These are phyloP conservation scores for Diphyllodes magnificus DNA, from an alignment of 2,113 vertebrate species.

Conservation along the genomic window DNA sequence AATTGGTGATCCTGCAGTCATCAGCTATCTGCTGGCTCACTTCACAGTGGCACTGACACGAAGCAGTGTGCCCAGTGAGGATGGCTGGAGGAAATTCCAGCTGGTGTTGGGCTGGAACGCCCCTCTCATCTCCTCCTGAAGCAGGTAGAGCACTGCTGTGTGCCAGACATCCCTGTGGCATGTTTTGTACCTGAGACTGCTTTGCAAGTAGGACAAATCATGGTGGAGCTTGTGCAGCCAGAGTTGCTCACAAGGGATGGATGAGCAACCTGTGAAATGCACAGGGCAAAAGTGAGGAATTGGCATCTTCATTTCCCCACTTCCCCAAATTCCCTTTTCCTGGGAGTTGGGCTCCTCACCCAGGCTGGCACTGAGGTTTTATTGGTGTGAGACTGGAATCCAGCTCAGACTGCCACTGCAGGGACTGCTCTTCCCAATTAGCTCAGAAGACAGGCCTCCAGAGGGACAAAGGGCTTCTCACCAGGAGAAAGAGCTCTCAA, in stretches of 20 bases:
- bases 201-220: neutral
- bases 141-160: neutral
- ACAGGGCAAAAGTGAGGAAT: neutral
- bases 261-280: neutral
- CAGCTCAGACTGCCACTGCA: neutral
- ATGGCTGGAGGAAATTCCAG: neutral
- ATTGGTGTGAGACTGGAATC: neutral
- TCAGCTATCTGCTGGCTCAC: neutral
- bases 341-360: neutral
- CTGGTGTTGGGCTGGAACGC: neutral
- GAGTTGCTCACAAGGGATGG: neutral
- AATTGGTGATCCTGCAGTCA: neutral
- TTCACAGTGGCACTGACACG: rapidly evolving
- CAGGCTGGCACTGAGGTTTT: neutral
- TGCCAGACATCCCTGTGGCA: neutral
- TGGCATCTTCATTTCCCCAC: neutral
- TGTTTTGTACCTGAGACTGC: neutral
- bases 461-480: neutral
- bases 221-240: neutral
- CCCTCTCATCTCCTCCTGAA: neutral
- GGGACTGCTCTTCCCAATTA: neutral
- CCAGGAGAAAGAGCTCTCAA: neutral
- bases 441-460: neutral
- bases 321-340: neutral
- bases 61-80: neutral